Evolutionary conservation across 1,140 invertebrate genomes (phyloP), one percentile per base, ranked within the genome.

Genomic region (Caenorhabditis latens): DNA sequence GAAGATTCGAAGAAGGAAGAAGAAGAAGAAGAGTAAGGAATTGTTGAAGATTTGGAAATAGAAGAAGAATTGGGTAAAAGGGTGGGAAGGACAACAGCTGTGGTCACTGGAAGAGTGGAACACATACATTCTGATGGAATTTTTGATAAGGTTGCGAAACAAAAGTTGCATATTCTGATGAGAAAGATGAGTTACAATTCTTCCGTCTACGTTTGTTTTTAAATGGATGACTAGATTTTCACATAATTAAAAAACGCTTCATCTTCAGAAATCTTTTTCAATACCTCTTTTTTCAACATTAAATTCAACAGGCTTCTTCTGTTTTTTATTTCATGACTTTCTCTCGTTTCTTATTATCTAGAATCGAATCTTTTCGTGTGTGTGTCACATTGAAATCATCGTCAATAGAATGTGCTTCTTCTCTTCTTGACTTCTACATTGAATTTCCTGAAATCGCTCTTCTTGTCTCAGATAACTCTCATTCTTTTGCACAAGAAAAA

Each of bases 41-140:
- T 50, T 50, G 71, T 50, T 50, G 46, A 48, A 50, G 71, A 53
- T 43, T 50, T 50, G 13, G 13, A 16, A 40, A 53, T 32, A 42
- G 19, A 19, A 21, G 21, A 32, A 79, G 71, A 50, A 50, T 48
- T 50, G 46, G 71, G 71, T 79, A 42, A 42, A 79, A 50, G 71
- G 19, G 71, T 79, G 71, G 71, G 71, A 79, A 79, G 46, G 71
- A n/a, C 43, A 79, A 50, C 71, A 79, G 46, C 71, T 79, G 71
- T 79, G 71, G 32, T 50, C 46, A 14, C 50, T 14, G 16, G 50
- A 53, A 50, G 71, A 32, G 32, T 1, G 32, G 32, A 79, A 79
- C 71, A 9, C 71, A 79, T 50, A 50, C 43, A 79, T 79, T 79
- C 71, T 50, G 71, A 79, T 79, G 46, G 71, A 50, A 79, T 50